Percentiles rank a stretch among this genome's conserved stretches.
phyloP scores from a whole-genome alignment of 2,113 vertebrate genomes.

The Uria lomvia region DNA sequence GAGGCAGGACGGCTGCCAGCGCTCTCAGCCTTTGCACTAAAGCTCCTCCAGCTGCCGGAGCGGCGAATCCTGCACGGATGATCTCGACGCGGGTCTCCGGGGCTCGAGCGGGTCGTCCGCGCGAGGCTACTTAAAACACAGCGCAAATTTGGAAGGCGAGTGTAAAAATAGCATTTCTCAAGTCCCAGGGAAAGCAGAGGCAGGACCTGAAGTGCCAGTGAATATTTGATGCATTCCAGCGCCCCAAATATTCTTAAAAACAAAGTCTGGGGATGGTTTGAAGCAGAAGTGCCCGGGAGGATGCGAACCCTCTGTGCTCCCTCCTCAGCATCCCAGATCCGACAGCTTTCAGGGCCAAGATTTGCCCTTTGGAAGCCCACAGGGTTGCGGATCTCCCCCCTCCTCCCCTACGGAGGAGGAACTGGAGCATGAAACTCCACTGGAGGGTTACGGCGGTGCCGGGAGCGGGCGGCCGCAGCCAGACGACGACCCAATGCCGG shows the following conservation, averaged over 20 bases:
- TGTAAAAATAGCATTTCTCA: not conserved
- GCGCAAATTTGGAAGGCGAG: not conserved
- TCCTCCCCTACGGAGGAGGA: not conserved
- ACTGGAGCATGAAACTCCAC: conserved; percentile 46
- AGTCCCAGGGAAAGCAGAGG: not conserved
- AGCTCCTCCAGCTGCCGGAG: not conserved
- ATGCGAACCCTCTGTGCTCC: not conserved
- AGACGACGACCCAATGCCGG: not conserved
- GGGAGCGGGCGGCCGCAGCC: not conserved
- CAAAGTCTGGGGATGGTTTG: not conserved
- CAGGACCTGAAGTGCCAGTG: not conserved
- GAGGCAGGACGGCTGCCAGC: not conserved
- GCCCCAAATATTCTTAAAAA: not conserved
- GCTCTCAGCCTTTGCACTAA: not conserved
- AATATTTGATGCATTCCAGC: not conserved
- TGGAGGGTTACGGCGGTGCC: not conserved
- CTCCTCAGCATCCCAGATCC: not conserved
- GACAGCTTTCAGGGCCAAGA: not conserved
- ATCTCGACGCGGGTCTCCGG: not conserved
- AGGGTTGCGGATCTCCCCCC: not conserved
- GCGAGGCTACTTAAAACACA: not conserved
- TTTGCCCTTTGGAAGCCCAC: not conserved
- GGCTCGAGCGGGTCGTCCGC: not conserved
- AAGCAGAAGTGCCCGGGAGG: not conserved
- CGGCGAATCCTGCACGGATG: not conserved